phyloP scores from a whole-genome alignment of 1,140 invertebrate genomes.

The Heterodera carotae region DNA sequence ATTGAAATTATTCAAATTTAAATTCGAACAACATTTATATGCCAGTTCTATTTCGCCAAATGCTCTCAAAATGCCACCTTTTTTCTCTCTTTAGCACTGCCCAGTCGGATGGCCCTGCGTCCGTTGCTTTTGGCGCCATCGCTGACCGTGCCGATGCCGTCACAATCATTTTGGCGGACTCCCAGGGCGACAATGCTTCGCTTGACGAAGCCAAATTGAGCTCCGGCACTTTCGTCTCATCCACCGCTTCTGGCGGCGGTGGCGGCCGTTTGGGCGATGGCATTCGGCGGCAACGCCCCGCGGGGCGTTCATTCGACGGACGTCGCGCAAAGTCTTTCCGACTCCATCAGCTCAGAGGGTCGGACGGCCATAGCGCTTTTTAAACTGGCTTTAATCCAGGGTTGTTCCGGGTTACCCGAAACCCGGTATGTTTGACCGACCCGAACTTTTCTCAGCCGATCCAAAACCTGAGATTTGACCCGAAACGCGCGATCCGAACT shows the following conservation, averaged over 20 bases:
- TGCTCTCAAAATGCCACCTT: too few relatives aligned
- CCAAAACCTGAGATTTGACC: too few relatives aligned
- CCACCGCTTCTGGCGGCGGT: too few relatives aligned
- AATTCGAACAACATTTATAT: too few relatives aligned
- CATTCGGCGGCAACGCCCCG: slow-evolving; percentile 9
- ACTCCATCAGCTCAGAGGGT: not conserved
- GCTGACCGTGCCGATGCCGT: not conserved
- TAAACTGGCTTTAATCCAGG: too few relatives aligned
- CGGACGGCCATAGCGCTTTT: not conserved
- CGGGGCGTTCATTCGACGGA: not conserved
- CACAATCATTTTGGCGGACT: not conserved
- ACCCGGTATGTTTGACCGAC: too few relatives aligned
- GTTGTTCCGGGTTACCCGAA: too few relatives aligned
- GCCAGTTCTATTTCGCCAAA: too few relatives aligned
- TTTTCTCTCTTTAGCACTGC: not conserved
- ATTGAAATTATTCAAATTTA: too few relatives aligned
- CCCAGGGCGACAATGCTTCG: not conserved
- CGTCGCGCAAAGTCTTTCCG: slow-evolving; percentile 9
- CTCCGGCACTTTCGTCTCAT: not conserved
- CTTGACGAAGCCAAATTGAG: not conserved
- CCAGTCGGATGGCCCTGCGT: not conserved
- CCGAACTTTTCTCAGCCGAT: too few relatives aligned
- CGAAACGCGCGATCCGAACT: too few relatives aligned
- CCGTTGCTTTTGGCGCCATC: not conserved
- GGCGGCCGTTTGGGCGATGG: slow-evolving; percentile 1